Evolutionary conservation across 2,888 invertebrate genomes (phyloP), one percentile per base, ranked within the genome.

Genomic region (Campoplex nolae): DNA sequence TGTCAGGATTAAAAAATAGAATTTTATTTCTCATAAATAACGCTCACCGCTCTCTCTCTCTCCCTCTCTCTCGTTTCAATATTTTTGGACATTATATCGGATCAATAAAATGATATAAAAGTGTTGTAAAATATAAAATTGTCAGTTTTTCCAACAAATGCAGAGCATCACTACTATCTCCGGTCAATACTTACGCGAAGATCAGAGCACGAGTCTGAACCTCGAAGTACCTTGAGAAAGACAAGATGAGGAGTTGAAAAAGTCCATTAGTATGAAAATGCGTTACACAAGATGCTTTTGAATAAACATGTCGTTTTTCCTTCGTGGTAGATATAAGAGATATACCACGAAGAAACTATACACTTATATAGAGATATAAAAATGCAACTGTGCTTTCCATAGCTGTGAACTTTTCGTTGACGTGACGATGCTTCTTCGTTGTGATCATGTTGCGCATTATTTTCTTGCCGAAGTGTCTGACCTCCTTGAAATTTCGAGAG

Each of bases 231-330:
- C 35, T 45, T 48, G 32, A 48, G 11, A 71, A 71, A 71, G 80
- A 73, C 48, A 42, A 54, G 32, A 65, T 51, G 84, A 88, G 84
- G 82, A 88, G 89, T 91, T 90, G 88, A 92, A 92, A 91, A 92
- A 93, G 92, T 92, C 92, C 90, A 93, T 94, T 93, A 93, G 92
- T 91, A 93, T 94, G 93, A 92, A 93, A 94, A 93, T 92, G 91
- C 83, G 91, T 91, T 92, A 90, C 74, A 76, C 88, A 91, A 91
- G 90, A 90, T 89, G 89, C 89, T 89, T 91, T 91, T 91, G 92
- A 92, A 93, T 92, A 93, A 92, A 93, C 91, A 92, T 92, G 89
- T 89, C 77, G 84, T 80, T 84, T 87, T 71, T 75, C 42, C 75
- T 28, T 35, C 35, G n/a, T 38, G 54, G 48, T 9, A 45, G 11